Base-by-base conservation (phyloP, 1,140 invertebrate genomes). In the Diorhabda elongata region DNA sequence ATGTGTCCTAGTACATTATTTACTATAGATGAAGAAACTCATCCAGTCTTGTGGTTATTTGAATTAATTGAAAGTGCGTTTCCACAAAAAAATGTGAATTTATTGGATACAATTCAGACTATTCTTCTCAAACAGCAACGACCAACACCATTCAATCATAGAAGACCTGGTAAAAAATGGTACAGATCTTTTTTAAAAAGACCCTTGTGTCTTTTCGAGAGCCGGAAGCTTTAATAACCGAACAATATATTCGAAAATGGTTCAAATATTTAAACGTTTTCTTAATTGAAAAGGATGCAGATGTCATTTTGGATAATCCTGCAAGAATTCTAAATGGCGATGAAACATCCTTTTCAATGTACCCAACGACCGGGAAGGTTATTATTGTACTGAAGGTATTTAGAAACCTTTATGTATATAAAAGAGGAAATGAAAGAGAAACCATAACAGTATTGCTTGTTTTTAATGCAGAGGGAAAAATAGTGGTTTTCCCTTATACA, bases 391-490 rank as follows among this genome's bases (percentile, higher is more conserved):
- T 42, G 11, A 60, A 60, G 42, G 58, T 0, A 26, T 60, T 11
- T 11, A 60, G 42, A 60, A 60, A 60, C 42, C 11, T 60, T 41
- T 60, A 60, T 26, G 4, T 7, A 9, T 3, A 41, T 3, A 60
- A 60, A 60, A 68, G 6, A 56, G 68, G 74, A 6, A 71, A 72
- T 58, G 76, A 74, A 47, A 80, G 78, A 72, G 78, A 80, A 68
- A 72, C 59, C 11, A 75, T 79, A 26, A 81, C 78, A 7, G 75
- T 75, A 26, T 58, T 81, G 45, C 58, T 71, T 62, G 68, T 71
- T 42, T 79, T 78, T 69, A 73, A 71, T 64, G 78, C 75, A 26
- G 64, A 67, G 67, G 78, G 78, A 57, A 64, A 71, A 64, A 77
- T 60, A 9, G 42, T 64, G 8, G 8, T 64, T 9, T 76, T 74